Conservation (phyloP, 1,140 invertebrate species). For the Eriosoma lanigerum region DNA sequence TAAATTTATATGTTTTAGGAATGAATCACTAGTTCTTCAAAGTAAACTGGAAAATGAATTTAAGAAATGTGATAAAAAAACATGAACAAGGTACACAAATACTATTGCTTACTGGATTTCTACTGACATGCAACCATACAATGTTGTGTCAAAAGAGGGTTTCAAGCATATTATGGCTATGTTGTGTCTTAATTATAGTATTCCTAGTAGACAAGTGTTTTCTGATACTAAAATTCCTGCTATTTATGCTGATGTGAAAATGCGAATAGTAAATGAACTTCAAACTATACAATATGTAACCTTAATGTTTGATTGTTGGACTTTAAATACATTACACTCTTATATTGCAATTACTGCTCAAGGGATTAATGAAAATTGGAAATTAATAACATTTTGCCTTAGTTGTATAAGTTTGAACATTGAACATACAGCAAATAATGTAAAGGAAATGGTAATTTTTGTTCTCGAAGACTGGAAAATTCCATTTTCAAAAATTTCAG, state of each 20-base stretch:
- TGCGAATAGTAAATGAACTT: slow-evolving; percentile 9
- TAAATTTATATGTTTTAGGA: not conserved
- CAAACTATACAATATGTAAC: not conserved
- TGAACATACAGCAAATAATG: not conserved
- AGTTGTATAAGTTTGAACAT: not conserved
- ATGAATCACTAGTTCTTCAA: not conserved
- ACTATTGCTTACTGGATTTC: not conserved
- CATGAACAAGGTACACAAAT: not conserved
- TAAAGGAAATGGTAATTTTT: not conserved
- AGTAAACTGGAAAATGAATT: not conserved
- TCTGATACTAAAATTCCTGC: not conserved
- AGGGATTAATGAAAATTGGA: not conserved
- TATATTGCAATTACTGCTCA: slow-evolving; percentile 2
- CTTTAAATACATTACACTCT: not conserved
- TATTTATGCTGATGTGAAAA: slow-evolving; percentile 8
- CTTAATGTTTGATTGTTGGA: not conserved
- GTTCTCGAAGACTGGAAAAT: not conserved
- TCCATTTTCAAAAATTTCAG: not conserved
- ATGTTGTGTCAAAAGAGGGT: not conserved
- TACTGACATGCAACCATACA: slow-evolving; percentile 5
- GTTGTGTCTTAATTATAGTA: not conserved
- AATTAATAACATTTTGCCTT: slow-evolving; percentile 6
- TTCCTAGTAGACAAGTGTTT: slow-evolving; percentile 12
- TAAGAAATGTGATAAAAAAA: slow-evolving; percentile 6
- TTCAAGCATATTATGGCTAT: not conserved